Percentiles rank a stretch among this genome's conserved stretches.
phyloP scores from a whole-genome alignment of 1,140 invertebrate genomes.

The Hylyphantes graminicola region DNA sequence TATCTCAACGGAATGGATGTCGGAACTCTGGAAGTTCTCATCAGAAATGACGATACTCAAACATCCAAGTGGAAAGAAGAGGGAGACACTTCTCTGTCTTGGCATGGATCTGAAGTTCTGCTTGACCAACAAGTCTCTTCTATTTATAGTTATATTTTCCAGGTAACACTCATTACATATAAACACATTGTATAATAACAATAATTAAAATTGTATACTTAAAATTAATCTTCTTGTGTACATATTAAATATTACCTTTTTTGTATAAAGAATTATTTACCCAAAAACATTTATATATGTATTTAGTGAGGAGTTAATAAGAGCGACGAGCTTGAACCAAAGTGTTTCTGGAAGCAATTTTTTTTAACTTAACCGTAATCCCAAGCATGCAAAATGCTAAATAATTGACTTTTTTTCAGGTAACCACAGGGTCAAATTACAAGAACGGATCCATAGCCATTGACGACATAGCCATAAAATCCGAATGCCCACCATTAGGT shows the following conservation, averaged over 20 bases:
- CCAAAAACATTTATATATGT: background rate
- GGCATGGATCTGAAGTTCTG: constrained; percentile 58
- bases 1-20: constrained; percentile 62
- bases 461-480: constrained; percentile 63
- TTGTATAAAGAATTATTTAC: background rate
- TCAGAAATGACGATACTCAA: constrained; percentile 37
- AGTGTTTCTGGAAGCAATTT: too few species aligned
- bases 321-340: too few species aligned
- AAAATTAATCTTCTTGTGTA: background rate
- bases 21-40: constrained; percentile 59
- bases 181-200: constrained; percentile 9
- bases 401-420: constrained; percentile 10
- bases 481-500: constrained; percentile 59
- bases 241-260: background rate
- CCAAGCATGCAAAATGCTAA: background rate
- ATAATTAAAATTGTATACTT: background rate
- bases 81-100: constrained; percentile 49
- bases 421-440: constrained; percentile 13
- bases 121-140: background rate
- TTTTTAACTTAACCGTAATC: background rate
- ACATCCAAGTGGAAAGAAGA: constrained; percentile 46
- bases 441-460: constrained; percentile 49
- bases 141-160: constrained; percentile 49
- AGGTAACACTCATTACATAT: constrained; percentile 14
- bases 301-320: background rate